Evolutionary conservation across 2,888 invertebrate species (phyloP).

Genomic region (Hoplodrina blanda): DNA sequence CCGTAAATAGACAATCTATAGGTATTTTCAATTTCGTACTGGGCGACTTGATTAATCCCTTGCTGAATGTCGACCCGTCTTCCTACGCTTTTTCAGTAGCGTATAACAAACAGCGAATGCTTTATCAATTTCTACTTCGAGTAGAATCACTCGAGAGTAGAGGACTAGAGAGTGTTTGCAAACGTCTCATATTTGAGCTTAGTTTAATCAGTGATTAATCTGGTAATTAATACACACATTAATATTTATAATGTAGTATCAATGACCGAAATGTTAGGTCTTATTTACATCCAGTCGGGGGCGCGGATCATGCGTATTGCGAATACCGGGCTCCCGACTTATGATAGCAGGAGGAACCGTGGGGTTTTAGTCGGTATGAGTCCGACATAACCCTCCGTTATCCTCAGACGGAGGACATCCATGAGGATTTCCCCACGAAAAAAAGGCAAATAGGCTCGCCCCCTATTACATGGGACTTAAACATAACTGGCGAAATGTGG

Average conservation of each 20-base stretch:
- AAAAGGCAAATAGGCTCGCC: too few relatives aligned
- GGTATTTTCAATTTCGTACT: constrained; percentile 35
- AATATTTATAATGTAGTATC: not conserved
- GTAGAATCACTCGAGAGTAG: not conserved
- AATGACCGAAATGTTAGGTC: not conserved
- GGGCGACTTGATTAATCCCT: constrained; percentile 23
- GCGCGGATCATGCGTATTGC: too few relatives aligned
- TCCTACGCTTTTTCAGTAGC: not conserved
- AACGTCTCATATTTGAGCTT: not conserved
- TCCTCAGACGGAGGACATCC: too few relatives aligned
- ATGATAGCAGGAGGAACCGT: too few relatives aligned
- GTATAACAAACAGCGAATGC: constrained; percentile 8
- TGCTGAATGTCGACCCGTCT: not conserved
- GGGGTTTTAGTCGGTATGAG: too few relatives aligned
- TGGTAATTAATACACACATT: not conserved
- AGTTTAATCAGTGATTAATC: constrained; percentile 17
- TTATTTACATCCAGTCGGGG: too few relatives aligned
- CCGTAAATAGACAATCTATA: constrained; percentile 35
- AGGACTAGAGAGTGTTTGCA: constrained; percentile 17
- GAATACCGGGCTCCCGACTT: too few relatives aligned
- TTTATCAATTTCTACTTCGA: constrained; percentile 13
- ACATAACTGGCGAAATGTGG: too few relatives aligned
- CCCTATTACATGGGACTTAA: too few relatives aligned
- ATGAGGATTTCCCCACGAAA: too few relatives aligned
- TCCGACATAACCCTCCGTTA: too few relatives aligned